Percentiles rank a stretch among this genome's conserved stretches.
These are phyloP conservation scores for Rhingia campestris DNA, from an alignment of 2,888 invertebrate genomes.

Conservation along the genomic window DNA sequence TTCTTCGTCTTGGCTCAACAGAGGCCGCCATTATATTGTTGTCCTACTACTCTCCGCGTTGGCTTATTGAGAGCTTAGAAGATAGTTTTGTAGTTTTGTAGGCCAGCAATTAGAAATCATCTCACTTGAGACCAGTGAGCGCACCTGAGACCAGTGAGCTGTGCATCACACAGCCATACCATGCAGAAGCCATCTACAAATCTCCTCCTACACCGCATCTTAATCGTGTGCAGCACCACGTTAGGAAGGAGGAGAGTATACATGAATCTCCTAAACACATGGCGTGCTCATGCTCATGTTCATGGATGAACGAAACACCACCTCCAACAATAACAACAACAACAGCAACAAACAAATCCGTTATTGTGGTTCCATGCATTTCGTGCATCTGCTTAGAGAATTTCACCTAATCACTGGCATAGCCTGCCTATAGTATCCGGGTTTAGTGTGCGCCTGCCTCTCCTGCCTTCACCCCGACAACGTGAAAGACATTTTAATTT, in stretches of 20 bases:
- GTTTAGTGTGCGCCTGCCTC: slow-evolving; percentile 50
- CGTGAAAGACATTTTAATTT: slow-evolving; percentile 76
- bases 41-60: slow-evolving; percentile 44
- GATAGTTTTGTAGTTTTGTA: slow-evolving; percentile 64
- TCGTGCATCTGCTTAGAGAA: slow-evolving; percentile 73
- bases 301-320: slow-evolving; percentile 49
- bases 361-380: slow-evolving; percentile 70
- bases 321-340: slow-evolving; percentile 17
- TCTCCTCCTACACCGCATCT: slow-evolving; percentile 65
- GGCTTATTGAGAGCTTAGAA: slow-evolving; percentile 68
- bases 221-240: slow-evolving; percentile 60
- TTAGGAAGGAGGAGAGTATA: slow-evolving; percentile 53
- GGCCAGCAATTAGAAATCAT: slow-evolving; percentile 73
- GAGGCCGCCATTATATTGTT: slow-evolving; percentile 15
- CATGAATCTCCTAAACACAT: slow-evolving; percentile 68
- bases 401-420: slow-evolving; percentile 71
- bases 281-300: slow-evolving; percentile 72
- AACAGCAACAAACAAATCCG: slow-evolving; percentile 52
- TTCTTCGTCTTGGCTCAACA: slow-evolving; percentile 28
- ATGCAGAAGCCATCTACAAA: slow-evolving; percentile 65
- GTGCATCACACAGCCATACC: background rate
- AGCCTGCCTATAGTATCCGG: slow-evolving; percentile 65
- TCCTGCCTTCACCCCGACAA: slow-evolving; percentile 4
- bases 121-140: slow-evolving; percentile 46
- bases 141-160: slow-evolving; percentile 55